Percentiles rank a stretch among this genome's conserved stretches.
Evolutionary conservation across 2,113 vertebrate species (phyloP).

Genomic region (Hippocampus abdominalis): DNA sequence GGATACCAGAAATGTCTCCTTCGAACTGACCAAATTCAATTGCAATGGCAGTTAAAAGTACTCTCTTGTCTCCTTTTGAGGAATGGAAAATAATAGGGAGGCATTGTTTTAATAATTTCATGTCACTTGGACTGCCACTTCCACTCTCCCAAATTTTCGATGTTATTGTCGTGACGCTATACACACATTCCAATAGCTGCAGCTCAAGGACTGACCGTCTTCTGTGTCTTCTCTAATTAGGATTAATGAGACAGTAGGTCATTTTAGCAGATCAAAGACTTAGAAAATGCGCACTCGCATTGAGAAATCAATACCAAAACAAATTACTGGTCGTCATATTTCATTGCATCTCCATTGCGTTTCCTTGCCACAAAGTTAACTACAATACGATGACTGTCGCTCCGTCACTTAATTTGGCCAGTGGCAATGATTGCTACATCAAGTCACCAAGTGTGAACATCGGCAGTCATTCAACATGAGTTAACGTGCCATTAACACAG

Average conservation of each 20-base stretch:
- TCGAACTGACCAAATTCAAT: background rate
- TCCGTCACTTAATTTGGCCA: slow-evolving; percentile 11
- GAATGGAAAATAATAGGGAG: background rate
- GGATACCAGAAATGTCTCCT: background rate
- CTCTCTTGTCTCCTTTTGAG: background rate
- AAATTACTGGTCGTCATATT: background rate
- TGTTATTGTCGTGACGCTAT: background rate
- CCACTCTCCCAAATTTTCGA: background rate
- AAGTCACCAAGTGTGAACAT: background rate
- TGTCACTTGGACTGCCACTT: background rate
- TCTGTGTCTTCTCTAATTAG: slow-evolving; percentile 17
- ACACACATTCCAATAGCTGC: background rate
- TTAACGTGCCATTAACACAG: background rate
- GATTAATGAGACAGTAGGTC: slow-evolving; percentile 42
- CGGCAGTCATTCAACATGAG: slow-evolving; percentile 3
- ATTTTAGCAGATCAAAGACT: slow-evolving; percentile 29
- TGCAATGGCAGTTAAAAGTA: background rate
- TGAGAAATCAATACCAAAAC: background rate
- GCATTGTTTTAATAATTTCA: background rate
- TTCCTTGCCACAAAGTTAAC: background rate
- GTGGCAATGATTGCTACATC: background rate
- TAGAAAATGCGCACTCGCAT: background rate
- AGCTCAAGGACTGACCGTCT: slow-evolving; percentile 6
- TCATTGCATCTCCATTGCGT: background rate
- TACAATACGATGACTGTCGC: background rate